These are phyloP conservation scores for Phragmatobia fuliginosa DNA, from an alignment of 2,888 invertebrate genomes.

Conservation along the genomic window DNA sequence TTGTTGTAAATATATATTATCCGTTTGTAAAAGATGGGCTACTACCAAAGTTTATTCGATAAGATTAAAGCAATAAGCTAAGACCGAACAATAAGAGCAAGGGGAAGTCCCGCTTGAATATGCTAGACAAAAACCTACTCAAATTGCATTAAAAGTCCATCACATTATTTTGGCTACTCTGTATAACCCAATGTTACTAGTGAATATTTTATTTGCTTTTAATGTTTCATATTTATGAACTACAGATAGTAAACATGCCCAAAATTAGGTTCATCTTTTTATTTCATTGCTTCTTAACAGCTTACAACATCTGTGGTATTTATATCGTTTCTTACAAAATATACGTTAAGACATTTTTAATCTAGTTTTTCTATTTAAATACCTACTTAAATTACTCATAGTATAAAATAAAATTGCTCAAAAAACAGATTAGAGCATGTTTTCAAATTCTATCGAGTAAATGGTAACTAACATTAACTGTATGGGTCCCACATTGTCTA, in stretches of 20 bases:
- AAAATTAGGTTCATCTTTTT: neutral
- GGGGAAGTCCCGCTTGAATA: neutral
- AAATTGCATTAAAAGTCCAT: neutral
- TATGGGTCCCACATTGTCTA: neutral
- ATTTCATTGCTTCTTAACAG: neutral
- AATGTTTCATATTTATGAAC: neutral
- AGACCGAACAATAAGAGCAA: neutral
- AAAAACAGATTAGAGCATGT: neutral
- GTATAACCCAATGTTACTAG: neutral
- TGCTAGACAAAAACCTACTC: neutral
- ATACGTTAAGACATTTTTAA: neutral
- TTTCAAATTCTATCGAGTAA: neutral
- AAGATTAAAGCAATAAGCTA: neutral
- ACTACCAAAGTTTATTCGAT: no score
- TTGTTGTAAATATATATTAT: neutral
- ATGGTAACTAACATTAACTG: neutral
- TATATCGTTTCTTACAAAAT: neutral
- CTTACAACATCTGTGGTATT: neutral
- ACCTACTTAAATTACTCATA: neutral
- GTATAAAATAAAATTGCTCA: neutral
- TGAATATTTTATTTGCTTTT: neutral
- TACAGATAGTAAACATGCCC: neutral
- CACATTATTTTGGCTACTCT: neutral
- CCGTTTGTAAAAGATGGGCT: no score
- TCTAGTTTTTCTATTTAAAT: neutral